Evolutionary conservation across 2,888 invertebrate genomes (phyloP).

Genomic region (Drosophila antonietae): DNA sequence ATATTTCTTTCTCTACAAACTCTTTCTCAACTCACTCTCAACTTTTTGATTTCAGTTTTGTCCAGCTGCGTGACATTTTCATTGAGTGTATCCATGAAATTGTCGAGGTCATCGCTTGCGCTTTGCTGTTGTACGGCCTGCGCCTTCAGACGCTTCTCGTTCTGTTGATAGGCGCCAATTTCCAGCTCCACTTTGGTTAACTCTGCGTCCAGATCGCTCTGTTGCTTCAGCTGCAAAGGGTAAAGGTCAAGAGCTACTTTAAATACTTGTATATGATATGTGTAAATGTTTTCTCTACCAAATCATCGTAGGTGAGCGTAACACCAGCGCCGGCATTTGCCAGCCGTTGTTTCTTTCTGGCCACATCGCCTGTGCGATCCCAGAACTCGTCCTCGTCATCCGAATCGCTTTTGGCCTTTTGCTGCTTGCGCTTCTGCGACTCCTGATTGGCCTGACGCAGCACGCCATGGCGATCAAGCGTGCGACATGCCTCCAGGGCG

Average conservation of each 20-base stretch:
- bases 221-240: slow-evolving; percentile 73
- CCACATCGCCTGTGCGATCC: slow-evolving; percentile 97
- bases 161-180: slow-evolving; percentile 84
- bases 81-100: slow-evolving; percentile 90
- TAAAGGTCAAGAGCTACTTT: neutral
- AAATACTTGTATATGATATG: neutral
- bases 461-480: slow-evolving; percentile 94
- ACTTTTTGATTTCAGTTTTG: slow-evolving; percentile 88
- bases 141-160: slow-evolving; percentile 82
- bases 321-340: slow-evolving; percentile 66
- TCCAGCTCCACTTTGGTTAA: slow-evolving; percentile 87
- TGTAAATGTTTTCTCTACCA: slow-evolving; percentile 85
- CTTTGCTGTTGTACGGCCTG: slow-evolving; percentile 53
- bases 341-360: slow-evolving; percentile 92
- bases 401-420: slow-evolving; percentile 90
- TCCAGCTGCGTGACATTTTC: slow-evolving; percentile 86
- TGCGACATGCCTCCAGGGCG: slow-evolving; percentile 96
- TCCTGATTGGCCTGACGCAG: slow-evolving; percentile 94
- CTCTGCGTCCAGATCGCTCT: slow-evolving; percentile 86
- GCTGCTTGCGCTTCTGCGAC: slow-evolving; percentile 91
- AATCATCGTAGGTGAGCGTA: slow-evolving; percentile 87
- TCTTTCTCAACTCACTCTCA: slow-evolving; percentile 83
- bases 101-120: slow-evolving; percentile 91
- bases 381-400: slow-evolving; percentile 98
- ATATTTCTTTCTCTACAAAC: neutral